Base-by-base conservation (phyloP, 2,888 invertebrate genomes). In the Ormyrus thymus region DNA sequence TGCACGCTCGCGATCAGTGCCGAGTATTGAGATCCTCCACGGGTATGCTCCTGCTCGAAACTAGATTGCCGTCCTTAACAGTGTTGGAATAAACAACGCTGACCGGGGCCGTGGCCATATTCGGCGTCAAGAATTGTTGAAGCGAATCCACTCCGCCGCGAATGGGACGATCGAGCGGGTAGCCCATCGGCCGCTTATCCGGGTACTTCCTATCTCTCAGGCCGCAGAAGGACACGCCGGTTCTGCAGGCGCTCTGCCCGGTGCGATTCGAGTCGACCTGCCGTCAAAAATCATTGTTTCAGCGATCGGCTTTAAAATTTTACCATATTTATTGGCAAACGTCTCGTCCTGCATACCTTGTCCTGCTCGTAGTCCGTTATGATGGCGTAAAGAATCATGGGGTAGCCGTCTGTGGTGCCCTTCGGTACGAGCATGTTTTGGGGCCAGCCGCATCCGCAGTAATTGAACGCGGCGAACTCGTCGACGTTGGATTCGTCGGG, bases 401-500 rank as follows among this genome's bases (percentile, higher is more conserved):
- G 90, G 89, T 92, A 93, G 0, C 96, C 96, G 78, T 92, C 91
- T 0, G 91, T 84, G 5, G 88, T 93, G 2, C 96, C 96, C 29
- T 89, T 93, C 0, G 96, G 95, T 45, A 95, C 82, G 6, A 96
- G 91, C 92, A 96, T 92, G 90, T 96, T 95, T 78, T 95, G 94
- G 0, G 96, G 96, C 95, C 96, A 96, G 65, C 96, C 96, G 85
- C 97, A 97, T 80, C 96, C 96, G 90, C 96, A 97, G 92, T 95
- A 95, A 90, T 95, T 94, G 90, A 95, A 95, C 83, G 91, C 91
- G 1, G 89, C 89, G 71, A 90, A 81, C 0, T 90, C 91, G 0
- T 92, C 89, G 59, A 92, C 92, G 0, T 91, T 92, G 13, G 91
- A 89, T 9, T 56, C 29, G 1, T 45, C 46, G 0, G 94, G 94